These are phyloP conservation scores for Troides oblongomaculatus DNA, from an alignment of 2,888 invertebrate genomes.

Conservation along the genomic window DNA sequence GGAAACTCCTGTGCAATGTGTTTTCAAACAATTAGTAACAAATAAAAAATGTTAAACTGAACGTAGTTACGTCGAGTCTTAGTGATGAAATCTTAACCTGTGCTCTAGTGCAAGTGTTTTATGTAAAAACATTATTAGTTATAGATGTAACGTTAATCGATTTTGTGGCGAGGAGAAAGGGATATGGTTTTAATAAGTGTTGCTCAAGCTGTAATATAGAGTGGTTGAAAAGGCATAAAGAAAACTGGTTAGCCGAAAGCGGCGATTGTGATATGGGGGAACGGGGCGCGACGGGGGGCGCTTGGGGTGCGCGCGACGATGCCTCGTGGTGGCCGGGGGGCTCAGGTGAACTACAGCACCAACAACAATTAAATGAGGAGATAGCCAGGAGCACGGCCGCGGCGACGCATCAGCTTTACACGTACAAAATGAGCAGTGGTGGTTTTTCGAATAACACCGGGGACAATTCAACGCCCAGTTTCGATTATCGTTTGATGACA, in stretches of 20 bases:
- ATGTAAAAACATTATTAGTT: slow-evolving; percentile 35
- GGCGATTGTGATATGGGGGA: slow-evolving; percentile 74
- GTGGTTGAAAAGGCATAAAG: slow-evolving; percentile 58
- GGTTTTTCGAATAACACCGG: slow-evolving; percentile 87
- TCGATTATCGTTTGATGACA: slow-evolving; percentile 87
- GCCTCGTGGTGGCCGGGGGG: slow-evolving; percentile 78
- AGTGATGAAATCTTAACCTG: slow-evolving; percentile 59
- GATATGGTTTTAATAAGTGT: slow-evolving; percentile 59
- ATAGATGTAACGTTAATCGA: slow-evolving; percentile 28
- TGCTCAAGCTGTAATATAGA: slow-evolving; percentile 50
- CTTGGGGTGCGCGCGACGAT: slow-evolving; percentile 80
- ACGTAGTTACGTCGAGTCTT: slow-evolving; percentile 58
- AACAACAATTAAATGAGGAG: slow-evolving; percentile 75
- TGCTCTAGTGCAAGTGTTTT: slow-evolving; percentile 46
- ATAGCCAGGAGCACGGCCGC: slow-evolving; percentile 70
- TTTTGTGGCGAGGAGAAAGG: slow-evolving; percentile 41
- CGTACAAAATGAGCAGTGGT: slow-evolving; percentile 92
- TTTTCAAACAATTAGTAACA: slow-evolving; percentile 38
- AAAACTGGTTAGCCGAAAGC: slow-evolving; percentile 70
- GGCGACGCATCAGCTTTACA: slow-evolving; percentile 86
- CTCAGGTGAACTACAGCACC: slow-evolving; percentile 75
- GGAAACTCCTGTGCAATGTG: slow-evolving; percentile 48
- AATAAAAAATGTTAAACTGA: slow-evolving; percentile 48
- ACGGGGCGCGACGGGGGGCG: slow-evolving; percentile 78
- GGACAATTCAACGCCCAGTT: slow-evolving; percentile 83